Evolutionary conservation across 2,113 vertebrate species (phyloP).

Genomic region (Antigone vipio): DNA sequence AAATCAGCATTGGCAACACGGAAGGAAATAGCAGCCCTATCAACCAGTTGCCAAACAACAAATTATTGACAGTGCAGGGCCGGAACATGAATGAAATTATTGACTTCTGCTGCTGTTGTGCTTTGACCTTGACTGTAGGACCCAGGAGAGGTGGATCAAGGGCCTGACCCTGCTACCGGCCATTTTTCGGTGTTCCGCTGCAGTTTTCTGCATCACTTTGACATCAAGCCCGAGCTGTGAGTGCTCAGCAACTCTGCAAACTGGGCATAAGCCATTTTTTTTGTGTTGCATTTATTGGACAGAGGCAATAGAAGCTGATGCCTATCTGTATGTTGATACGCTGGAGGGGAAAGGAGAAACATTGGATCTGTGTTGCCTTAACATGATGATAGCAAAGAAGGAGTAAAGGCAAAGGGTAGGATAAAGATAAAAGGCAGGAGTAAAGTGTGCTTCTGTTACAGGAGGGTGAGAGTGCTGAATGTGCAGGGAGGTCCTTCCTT

Average conservation of each 20-base stretch:
- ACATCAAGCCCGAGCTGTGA: fast-evolving
- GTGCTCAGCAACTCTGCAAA: neutral
- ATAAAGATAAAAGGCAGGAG: neutral
- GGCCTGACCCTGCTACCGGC: neutral
- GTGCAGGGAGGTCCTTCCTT: neutral
- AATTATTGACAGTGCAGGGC: neutral
- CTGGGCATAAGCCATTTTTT: neutral
- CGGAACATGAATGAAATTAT: neutral
- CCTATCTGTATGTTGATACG: neutral
- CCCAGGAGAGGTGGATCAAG: neutral
- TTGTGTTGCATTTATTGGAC: neutral
- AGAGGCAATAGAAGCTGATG: neutral
- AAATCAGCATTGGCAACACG: neutral
- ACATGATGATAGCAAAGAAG: neutral
- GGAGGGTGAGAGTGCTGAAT: neutral
- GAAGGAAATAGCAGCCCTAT: neutral
- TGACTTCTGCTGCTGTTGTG: neutral
- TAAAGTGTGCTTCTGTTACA: neutral
- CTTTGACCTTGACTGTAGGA: neutral
- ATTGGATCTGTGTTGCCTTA: neutral
- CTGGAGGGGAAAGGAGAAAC: neutral
- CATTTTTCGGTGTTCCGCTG: neutral
- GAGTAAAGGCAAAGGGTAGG: neutral
- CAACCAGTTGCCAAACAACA: neutral
- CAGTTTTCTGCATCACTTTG: neutral